Evolutionary conservation across 2,797 vertebrate genomes (phyloP), one percentile per base, ranked within the genome.

Genomic region (Gallinago nigripennis): DNA sequence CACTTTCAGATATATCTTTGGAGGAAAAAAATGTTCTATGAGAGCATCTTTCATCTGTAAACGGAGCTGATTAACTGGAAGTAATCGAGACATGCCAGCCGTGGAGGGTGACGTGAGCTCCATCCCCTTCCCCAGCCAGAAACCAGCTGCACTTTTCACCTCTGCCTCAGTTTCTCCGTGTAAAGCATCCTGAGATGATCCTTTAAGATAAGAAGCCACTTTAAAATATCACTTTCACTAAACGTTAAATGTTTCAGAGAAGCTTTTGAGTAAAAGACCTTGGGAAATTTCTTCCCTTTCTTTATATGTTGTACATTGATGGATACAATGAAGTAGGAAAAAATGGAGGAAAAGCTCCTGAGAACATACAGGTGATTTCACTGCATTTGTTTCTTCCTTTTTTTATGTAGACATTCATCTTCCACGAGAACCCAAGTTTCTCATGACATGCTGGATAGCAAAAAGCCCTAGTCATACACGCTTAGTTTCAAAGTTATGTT

Each of bases 401-500:
- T 69, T 39, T 69, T 18, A 68, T 50, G 15, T 39, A 95, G 93
- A 82, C 70, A 58, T 96, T 87, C 65, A 79, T 86, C 71, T 94
- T 91, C 23, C 56, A 86, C 37, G 73, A 46, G 83, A 96, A 97
- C 95, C 31, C 87, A 86, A 79, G 79, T 57, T 92, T 82, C 87
- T 91, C 48, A 20, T 54, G 50, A 92, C 83, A 88, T 19, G 6
- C 24, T 83, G 88, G 92, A 97, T 51, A 97, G 86, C 84, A 95
- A 95, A 96, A 95, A 92, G 93, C 72, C 72, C 84, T 60, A 96
- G 97, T 97, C 97, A 98, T 79, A 96, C 86, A 94, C 23, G 80
- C 94, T 98, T 98, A 97, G 94, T 97, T 96, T 98, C 97, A 98
- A 97, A 97, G 96, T 96, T 97, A 93, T 3, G 53, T 61, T 97